phyloP scores from a whole-genome alignment of 2,797 vertebrate genomes.

The Lagocephalus sceleratus region DNA sequence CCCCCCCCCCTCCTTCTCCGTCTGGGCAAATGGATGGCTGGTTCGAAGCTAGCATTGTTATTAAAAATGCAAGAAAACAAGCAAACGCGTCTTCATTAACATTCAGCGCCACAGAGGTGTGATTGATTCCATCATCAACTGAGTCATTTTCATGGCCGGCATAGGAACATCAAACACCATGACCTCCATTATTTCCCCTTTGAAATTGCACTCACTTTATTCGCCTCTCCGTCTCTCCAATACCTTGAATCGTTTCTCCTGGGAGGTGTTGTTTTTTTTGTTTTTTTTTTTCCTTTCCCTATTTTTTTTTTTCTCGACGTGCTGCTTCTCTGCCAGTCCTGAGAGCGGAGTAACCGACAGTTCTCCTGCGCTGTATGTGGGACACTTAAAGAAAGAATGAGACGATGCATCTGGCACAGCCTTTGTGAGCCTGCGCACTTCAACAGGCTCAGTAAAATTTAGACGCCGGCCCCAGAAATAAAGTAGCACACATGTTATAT shows the following conservation, averaged over 20 bases:
- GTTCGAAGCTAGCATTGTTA: conserved; percentile 51
- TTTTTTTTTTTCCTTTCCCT: conserved; percentile 41
- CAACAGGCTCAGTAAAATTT: conserved; percentile 47
- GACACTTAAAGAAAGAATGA: conserved; percentile 69
- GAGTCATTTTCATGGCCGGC: conserved; percentile 64
- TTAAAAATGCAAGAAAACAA: conserved; percentile 56
- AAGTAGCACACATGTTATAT: conserved; percentile 60
- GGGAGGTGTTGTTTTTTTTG: conserved; percentile 66
- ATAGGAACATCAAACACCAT: conserved; percentile 67
- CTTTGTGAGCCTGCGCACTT: conserved; percentile 47
- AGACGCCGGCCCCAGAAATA: conserved; percentile 49
- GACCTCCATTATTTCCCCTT: conserved; percentile 75
- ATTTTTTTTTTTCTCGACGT: conserved; percentile 62
- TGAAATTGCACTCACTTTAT: conserved; percentile 75
- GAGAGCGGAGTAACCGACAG: conserved; percentile 63
- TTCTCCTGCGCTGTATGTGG: conserved; percentile 69
- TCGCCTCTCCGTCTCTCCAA: conserved; percentile 63
- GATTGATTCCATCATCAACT: conserved; percentile 71
- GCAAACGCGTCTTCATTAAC: conserved; percentile 59
- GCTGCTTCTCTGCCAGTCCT: conserved; percentile 65
- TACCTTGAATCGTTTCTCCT: conserved; percentile 73
- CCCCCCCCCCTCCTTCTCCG: conserved; percentile 48
- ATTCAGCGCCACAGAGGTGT: conserved; percentile 55
- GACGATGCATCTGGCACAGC: conserved; percentile 60
- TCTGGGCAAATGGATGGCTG: conserved; percentile 38